Percentiles rank a stretch among this genome's conserved stretches.
These are phyloP conservation scores for Otis tarda DNA, from an alignment of 2,113 vertebrate genomes.

Conservation along the genomic window DNA sequence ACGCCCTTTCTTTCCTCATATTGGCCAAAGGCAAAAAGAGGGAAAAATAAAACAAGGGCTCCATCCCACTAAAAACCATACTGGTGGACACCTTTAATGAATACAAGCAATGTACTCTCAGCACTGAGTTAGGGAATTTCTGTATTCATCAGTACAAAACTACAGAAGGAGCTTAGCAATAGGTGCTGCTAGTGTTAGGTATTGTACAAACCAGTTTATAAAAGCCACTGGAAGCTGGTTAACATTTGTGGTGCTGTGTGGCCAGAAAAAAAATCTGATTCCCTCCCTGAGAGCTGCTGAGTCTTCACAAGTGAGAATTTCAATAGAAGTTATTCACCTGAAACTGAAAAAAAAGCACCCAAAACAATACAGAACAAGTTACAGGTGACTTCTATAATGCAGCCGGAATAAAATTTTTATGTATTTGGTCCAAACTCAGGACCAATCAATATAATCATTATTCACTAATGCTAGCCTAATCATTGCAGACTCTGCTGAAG, in stretches of 20 bases:
- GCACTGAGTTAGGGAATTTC: not conserved
- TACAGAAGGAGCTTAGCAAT: not conserved
- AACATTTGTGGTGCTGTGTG: not conserved
- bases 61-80: not conserved
- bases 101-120: not conserved
- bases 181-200: not conserved
- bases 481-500: not conserved
- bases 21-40: not conserved
- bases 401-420: not conserved
- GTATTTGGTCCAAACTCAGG: not conserved
- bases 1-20: not conserved
- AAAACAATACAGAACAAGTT: not conserved
- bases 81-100: not conserved
- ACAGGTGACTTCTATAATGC: not conserved
- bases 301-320: not conserved
- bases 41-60: not conserved
- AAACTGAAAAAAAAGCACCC: not conserved
- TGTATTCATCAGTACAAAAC: not conserved
- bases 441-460: not conserved
- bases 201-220: not conserved
- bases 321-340: not conserved
- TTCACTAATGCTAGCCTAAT: not conserved
- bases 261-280: not conserved
- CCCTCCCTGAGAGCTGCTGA: not conserved
- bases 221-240: not conserved